These are phyloP conservation scores for Ochropleura leucogaster DNA, from an alignment of 2,888 invertebrate genomes.

Conservation along the genomic window DNA sequence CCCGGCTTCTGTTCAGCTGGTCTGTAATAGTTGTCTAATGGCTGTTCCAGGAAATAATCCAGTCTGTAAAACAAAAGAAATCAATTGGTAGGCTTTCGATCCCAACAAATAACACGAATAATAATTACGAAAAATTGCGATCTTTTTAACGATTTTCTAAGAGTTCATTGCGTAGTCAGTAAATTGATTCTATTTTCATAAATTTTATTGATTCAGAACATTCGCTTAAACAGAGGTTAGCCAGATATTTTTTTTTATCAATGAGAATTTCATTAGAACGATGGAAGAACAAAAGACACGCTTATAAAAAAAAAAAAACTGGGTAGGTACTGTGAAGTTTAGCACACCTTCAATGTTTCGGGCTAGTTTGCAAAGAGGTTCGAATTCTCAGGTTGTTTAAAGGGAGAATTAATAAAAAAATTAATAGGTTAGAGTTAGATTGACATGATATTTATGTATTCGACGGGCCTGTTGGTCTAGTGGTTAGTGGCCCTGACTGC, in stretches of 20 bases:
- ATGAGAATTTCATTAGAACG: not conserved
- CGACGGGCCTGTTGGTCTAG: no score
- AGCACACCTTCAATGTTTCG: no score
- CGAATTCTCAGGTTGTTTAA: no score
- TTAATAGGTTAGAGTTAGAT: no score
- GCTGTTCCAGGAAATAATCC: constrained; percentile 81
- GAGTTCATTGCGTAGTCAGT: not conserved
- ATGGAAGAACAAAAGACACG: no score
- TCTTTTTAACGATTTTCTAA: not conserved
- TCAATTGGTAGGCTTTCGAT: not conserved
- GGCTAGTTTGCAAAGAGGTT: no score
- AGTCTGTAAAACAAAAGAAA: constrained; percentile 69
- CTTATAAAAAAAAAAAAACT: no score
- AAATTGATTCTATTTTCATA: not conserved
- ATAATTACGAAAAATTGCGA: not conserved
- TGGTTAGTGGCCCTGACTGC: no score
- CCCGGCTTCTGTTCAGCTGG: constrained; percentile 80
- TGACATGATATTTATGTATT: no score
- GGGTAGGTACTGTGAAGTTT: no score
- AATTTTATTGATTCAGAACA: not conserved
- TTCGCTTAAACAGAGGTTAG: not conserved
- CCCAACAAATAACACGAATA: not conserved
- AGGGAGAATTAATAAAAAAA: no score
- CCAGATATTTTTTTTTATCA: not conserved
- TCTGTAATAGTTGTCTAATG: constrained; percentile 77